A percentile compares a stretch with the other conserved stretches of the same genome.
Conservation (phyloP, 2,113 vertebrate genomes). For the Scomber japonicus region DNA sequence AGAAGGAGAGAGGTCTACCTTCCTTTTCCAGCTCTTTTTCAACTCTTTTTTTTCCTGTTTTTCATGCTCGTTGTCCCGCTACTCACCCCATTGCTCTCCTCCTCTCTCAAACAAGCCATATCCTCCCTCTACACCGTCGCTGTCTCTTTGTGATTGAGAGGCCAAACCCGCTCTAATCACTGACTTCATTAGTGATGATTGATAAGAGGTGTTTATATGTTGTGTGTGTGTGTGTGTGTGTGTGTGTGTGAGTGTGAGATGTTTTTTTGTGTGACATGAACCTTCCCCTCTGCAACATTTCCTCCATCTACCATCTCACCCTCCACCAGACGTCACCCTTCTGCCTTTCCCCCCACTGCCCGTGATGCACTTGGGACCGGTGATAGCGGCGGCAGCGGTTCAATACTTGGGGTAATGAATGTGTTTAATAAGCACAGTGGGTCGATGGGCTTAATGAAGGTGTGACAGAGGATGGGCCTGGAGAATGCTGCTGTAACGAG, state of each 20-base stretch:
- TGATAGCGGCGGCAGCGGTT: conserved; percentile 65
- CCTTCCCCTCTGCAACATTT: not conserved
- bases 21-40: conserved; percentile 28
- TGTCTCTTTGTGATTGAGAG: conserved; percentile 61
- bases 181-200: conserved; percentile 78
- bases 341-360: conserved; percentile 8
- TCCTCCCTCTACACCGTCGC: conserved; percentile 30
- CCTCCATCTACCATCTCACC: not conserved
- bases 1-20: conserved; percentile 33
- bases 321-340: conserved; percentile 41
- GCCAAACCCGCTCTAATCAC: conserved; percentile 61
- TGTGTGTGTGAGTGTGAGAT: conserved; percentile 1
- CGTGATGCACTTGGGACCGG: conserved; percentile 63
- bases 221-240: not conserved
- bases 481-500: conserved; percentile 74
- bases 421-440: conserved; percentile 84
- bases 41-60: conserved; percentile 9
- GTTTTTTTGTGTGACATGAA: conserved; percentile 20
- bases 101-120: conserved; percentile 50
- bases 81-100: conserved; percentile 33
- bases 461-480: conserved; percentile 78
- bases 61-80: not conserved
- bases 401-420: conserved; percentile 85
- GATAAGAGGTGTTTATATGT: conserved; percentile 59
- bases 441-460: conserved; percentile 86